A percentile compares a stretch with the other conserved stretches of the same genome.
Evolutionary conservation across 2,113 vertebrate genomes (phyloP).

Genomic region (Atherinomorus stipes): DNA sequence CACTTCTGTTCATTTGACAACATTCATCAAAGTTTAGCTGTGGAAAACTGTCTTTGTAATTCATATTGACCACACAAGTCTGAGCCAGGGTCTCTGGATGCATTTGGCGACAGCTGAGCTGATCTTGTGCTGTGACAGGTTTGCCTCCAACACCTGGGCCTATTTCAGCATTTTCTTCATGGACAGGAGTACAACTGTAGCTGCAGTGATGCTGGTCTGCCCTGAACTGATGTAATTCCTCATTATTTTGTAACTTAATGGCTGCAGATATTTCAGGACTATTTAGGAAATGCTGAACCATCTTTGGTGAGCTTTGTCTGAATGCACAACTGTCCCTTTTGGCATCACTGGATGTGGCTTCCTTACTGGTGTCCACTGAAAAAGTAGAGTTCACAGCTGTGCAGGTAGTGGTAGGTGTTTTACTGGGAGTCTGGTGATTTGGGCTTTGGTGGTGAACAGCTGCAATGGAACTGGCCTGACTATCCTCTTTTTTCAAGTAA

Average conservation of each 20-base stretch:
- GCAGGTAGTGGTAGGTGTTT: not conserved
- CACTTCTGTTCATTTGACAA: slow-evolving; percentile 13
- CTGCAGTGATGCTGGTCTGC: not conserved
- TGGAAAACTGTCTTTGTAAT: slow-evolving; percentile 29
- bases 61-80: slow-evolving; percentile 29
- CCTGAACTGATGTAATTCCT: slow-evolving; percentile 10
- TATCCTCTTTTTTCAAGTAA: slow-evolving; percentile 15
- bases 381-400: slow-evolving; percentile 5
- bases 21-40: slow-evolving; percentile 5
- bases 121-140: slow-evolving; percentile 9
- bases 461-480: not conserved
- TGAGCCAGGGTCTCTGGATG: slow-evolving; percentile 10
- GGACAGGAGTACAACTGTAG: not conserved
- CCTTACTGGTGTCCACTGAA: not conserved
- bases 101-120: slow-evolving; percentile 4
- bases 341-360: slow-evolving; percentile 2
- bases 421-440: slow-evolving; percentile 5
- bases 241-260: slow-evolving; percentile 2
- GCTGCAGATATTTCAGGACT: not conserved
- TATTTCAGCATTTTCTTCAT: slow-evolving; percentile 10
- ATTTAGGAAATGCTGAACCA: slow-evolving; percentile 10
- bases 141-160: not conserved
- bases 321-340: not conserved
- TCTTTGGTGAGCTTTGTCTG: slow-evolving; percentile 12
- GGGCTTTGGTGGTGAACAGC: not conserved